Evolutionary conservation across 2,113 vertebrate species (phyloP), one percentile per base, ranked within the genome.

Genomic region (Donacobius atricapilla): DNA sequence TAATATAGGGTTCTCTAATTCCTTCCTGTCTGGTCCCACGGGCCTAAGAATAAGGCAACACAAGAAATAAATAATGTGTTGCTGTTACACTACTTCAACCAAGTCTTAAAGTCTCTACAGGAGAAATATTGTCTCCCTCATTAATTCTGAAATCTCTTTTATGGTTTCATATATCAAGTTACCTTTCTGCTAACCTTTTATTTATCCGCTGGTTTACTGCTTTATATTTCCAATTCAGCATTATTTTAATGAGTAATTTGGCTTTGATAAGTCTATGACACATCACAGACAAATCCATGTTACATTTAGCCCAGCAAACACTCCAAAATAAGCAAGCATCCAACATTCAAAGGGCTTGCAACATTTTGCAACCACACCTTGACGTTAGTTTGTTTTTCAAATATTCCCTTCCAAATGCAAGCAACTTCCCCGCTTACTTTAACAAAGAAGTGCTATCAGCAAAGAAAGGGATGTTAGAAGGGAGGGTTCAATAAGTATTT

Each of bases 1-100:
- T 97, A 98, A 98, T 98, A 97, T 95, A 96, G 97, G 94, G 94
- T 95, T 95, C 96, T 93, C 97, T 98, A 98, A 98, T 97, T 97
- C 98, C 97, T 98, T 98, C 98, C 98, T 98, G 97, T 94, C 96
- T 96, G 93, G 87, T 97, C 97, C 98, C 98, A 68, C 0, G 89
- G 93, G 97, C 90, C 93, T 97, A 94, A 96, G 97, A 97, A 98
- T 96, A 96, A 96, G 96, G 97, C 93, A 97, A 91, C 92, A 96
- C 47, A 73, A 98, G 97, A 98, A 98, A 97, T 97, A 98, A 98
- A 97, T 98, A 94, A 97, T 47, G 93, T 91, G 91, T 95, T 65
- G 50, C 96, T 95, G 80, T 95, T 98, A 77, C 89, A 87, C 35
- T n/a, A 83, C 91, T 97, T 94, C 91, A 97, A 96, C 60, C 69